A percentile compares a stretch with the other conserved stretches of the same genome.
Evolutionary conservation across 2,797 vertebrate genomes (phyloP).

Genomic region (Galago senegalensis): DNA sequence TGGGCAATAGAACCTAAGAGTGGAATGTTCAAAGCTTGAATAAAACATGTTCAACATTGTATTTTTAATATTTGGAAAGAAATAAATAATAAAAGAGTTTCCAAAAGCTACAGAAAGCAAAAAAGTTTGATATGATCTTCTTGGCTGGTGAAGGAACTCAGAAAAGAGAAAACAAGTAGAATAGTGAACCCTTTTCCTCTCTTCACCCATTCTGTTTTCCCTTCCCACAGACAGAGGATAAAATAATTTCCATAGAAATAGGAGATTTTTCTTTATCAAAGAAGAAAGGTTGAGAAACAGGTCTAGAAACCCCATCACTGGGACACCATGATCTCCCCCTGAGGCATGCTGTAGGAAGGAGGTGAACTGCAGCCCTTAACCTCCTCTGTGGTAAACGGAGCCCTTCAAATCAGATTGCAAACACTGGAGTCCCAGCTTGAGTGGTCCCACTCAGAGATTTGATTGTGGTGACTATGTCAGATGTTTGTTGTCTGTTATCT

Average conservation of each 20-base stretch:
- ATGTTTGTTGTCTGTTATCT: neutral
- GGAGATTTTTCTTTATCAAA: conserved; percentile 66
- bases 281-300: conserved; percentile 69
- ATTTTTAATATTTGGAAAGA: conserved; percentile 47
- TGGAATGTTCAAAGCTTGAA: neutral
- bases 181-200: neutral
- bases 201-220: neutral
- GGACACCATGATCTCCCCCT: conserved; percentile 16
- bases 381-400: conserved; percentile 45
- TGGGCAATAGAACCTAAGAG: neutral
- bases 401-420: conserved; percentile 45
- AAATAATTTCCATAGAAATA: conserved; percentile 70
- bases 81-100: conserved; percentile 9
- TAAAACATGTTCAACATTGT: neutral
- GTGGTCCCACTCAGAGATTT: neutral
- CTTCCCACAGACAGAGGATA: neutral
- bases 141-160: conserved; percentile 9
- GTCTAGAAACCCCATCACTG: conserved; percentile 22
- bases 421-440: neutral
- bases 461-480: neutral
- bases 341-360: conserved; percentile 30
- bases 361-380: conserved; percentile 43
- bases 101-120: conserved; percentile 1
- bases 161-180: conserved; percentile 5
- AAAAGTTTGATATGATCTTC: neutral